Evolutionary conservation across 2,888 invertebrate genomes (phyloP).

Genomic region (Dendrolimus pini): DNA sequence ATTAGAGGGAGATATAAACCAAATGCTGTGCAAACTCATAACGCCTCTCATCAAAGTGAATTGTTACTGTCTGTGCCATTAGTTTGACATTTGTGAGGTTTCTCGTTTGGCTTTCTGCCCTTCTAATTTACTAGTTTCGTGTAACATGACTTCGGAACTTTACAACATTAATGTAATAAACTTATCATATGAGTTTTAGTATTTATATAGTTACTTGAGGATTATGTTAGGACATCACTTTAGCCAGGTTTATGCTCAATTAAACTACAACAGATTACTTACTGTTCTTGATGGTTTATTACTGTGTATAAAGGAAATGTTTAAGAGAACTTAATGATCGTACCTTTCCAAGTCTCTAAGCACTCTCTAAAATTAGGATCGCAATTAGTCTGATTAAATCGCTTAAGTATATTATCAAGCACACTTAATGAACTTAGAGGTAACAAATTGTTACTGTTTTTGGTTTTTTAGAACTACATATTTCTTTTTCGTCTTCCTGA

Average conservation of each 20-base stretch:
- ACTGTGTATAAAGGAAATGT: no score
- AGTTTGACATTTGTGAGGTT: slow-evolving; percentile 17
- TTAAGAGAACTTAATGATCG: no score
- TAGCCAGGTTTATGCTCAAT: neutral
- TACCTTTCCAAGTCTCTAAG: no score
- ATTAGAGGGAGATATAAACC: neutral
- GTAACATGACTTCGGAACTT: slow-evolving; percentile 16
- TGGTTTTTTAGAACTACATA: no score
- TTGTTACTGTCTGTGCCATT: slow-evolving; percentile 13
- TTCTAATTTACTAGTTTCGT: slow-evolving; percentile 10
- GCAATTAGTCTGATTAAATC: no score
- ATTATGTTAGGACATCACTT: neutral
- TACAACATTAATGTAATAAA: slow-evolving; percentile 25
- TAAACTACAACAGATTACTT: no score
- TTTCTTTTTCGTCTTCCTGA: no score
- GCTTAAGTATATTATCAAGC: no score
- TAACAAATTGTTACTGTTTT: no score
- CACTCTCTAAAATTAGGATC: no score
- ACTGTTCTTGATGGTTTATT: no score
- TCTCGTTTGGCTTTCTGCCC: slow-evolving; percentile 14
- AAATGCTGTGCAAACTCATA: neutral
- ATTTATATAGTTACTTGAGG: slow-evolving; percentile 8
- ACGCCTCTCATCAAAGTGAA: slow-evolving; percentile 6
- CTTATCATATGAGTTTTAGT: slow-evolving; percentile 24
- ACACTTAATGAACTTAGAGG: no score